Evolutionary conservation across 2,797 vertebrate genomes (phyloP).

Genomic region (Sebastes kiyomatsui): DNA sequence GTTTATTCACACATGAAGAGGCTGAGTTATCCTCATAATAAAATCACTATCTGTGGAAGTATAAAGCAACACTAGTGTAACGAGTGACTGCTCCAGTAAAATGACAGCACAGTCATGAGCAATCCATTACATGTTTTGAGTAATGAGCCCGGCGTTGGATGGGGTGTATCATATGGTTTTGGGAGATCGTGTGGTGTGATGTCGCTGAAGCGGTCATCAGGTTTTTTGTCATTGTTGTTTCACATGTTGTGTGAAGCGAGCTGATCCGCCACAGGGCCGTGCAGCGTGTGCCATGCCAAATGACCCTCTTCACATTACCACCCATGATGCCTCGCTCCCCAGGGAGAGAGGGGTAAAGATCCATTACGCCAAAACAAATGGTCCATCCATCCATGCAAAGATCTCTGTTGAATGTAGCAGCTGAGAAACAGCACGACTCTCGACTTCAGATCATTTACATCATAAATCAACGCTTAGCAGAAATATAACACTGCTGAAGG

Average conservation of each 20-base stretch:
- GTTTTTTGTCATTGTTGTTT: conserved; percentile 30
- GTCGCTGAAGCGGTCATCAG: conserved; percentile 5
- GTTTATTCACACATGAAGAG: background rate
- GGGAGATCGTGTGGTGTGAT: background rate
- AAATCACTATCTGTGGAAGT: background rate
- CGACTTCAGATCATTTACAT: conserved; percentile 7
- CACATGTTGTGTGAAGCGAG: conserved; percentile 39
- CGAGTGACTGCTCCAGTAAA: background rate
- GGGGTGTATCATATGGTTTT: conserved; percentile 5
- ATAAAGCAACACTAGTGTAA: background rate
- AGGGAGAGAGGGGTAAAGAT: conserved; percentile 13
- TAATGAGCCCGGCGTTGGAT: conserved; percentile 8
- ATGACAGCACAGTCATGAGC: background rate
- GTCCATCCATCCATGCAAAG: conserved; percentile 9
- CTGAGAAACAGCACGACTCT: conserved; percentile 36
- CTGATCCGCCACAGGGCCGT: conserved; percentile 24
- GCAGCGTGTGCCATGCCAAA: conserved; percentile 26
- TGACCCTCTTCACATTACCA: conserved; percentile 60
- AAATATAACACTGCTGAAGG: background rate
- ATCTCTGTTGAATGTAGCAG: conserved; percentile 42
- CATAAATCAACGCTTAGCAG: conserved; percentile 1
- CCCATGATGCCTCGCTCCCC: conserved; percentile 40
- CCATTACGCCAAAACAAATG: conserved; percentile 53
- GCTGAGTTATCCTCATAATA: background rate
- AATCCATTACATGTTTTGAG: background rate